Evolutionary conservation across 2,113 vertebrate genomes (phyloP).

Genomic region (Apistogramma diplotaenia): DNA sequence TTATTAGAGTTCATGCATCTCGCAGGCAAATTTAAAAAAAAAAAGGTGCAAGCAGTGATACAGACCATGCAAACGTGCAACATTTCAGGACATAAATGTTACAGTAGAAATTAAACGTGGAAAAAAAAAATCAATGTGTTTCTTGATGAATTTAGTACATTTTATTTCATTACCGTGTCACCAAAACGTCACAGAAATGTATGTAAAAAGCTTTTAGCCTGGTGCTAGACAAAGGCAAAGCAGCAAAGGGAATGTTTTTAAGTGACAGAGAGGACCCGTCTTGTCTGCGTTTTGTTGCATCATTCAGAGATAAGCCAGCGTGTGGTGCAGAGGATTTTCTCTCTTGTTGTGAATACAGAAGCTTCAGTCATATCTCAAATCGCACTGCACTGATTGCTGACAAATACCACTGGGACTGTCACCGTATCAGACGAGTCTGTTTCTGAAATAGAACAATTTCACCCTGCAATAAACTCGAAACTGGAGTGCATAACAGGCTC

Average conservation of each 20-base stretch:
- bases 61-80: slow-evolving; percentile 33
- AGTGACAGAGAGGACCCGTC: slow-evolving; percentile 29
- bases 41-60: slow-evolving; percentile 1
- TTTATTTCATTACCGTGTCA: not conserved
- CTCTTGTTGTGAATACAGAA: slow-evolving; percentile 58
- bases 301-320: slow-evolving; percentile 46
- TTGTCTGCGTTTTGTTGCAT: slow-evolving; percentile 47
- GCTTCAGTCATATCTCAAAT: slow-evolving; percentile 44
- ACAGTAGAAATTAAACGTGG: not conserved
- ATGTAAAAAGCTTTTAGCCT: not conserved
- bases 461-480: slow-evolving; percentile 38
- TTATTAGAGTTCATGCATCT: slow-evolving; percentile 38
- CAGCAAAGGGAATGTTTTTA: slow-evolving; percentile 9
- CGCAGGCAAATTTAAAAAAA: slow-evolving; percentile 21
- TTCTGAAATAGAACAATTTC: slow-evolving; percentile 14
- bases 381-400: slow-evolving; percentile 19
- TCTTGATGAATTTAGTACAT: not conserved
- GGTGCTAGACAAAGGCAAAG: slow-evolving; percentile 9
- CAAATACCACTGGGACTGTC: slow-evolving; percentile 38
- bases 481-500: slow-evolving; percentile 1
- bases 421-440: slow-evolving; percentile 12
- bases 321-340: slow-evolving; percentile 43
- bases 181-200: not conserved
- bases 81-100: not conserved
- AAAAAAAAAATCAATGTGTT: not conserved